Percentiles rank a stretch among this genome's conserved stretches.
Conservation (phyloP, 2,113 vertebrate genomes). For the Nettapus auritus region DNA sequence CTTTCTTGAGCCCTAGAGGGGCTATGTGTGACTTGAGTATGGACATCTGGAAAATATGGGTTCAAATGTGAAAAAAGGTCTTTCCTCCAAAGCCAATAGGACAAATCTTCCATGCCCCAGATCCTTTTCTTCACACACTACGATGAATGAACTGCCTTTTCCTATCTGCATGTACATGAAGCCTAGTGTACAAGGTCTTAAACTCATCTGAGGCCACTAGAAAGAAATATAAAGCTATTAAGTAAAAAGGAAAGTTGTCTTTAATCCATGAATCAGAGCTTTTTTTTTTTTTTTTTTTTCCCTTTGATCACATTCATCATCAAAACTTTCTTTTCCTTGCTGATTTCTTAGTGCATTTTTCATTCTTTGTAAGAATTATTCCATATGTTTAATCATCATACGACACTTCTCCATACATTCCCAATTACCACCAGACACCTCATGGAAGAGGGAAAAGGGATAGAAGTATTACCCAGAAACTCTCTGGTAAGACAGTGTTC, state of each 20-base stretch:
- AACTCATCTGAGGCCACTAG: not conserved
- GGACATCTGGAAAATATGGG: not conserved
- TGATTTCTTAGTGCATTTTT: not conserved
- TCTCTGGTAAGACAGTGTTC: not conserved
- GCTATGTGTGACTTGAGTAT: not conserved
- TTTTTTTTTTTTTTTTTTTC: not conserved
- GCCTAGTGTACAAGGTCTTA: not conserved
- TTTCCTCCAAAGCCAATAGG: not conserved
- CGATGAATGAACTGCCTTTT: not conserved
- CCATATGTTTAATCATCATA: not conserved
- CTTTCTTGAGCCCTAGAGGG: not conserved
- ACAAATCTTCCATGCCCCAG: not conserved
- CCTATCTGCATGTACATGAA: not conserved
- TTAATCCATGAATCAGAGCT: not conserved
- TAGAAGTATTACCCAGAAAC: not conserved
- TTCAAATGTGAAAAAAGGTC: rapidly evolving
- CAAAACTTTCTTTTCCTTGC: not conserved
- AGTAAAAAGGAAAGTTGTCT: not conserved
- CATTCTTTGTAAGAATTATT: not conserved
- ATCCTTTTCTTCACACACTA: not conserved
- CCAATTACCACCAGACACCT: not conserved
- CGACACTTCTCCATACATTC: not conserved
- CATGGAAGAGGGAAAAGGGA: not conserved
- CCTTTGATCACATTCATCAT: not conserved
- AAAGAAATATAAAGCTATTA: rapidly evolving